Evolutionary conservation across 2,888 invertebrate species (phyloP).

Genomic region (Lycocerus yunnanus): DNA sequence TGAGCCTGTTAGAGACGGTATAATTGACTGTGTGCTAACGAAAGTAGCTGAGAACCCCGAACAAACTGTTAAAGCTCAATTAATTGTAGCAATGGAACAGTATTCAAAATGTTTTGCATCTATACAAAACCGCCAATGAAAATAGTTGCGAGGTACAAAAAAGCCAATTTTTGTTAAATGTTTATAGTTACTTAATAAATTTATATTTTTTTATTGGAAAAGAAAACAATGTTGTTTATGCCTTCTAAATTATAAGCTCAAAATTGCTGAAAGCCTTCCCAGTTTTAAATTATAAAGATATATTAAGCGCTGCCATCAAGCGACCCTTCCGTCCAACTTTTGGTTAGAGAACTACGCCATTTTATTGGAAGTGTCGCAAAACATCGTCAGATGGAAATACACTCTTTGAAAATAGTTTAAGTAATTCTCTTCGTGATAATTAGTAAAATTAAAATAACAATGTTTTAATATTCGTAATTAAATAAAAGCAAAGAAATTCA

Average conservation of each 20-base stretch:
- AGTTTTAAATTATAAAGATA: background rate
- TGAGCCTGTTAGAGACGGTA: constrained; percentile 94
- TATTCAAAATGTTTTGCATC: background rate
- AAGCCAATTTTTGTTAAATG: no score
- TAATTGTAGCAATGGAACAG: background rate
- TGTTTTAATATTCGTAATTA: background rate
- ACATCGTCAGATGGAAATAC: background rate
- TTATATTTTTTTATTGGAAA: no score
- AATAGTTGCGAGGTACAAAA: no score
- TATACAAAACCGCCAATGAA: no score
- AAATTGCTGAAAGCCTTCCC: no score
- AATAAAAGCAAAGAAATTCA: background rate
- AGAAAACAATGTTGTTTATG: no score
- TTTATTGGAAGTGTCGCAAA: no score
- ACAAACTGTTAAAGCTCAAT: background rate
- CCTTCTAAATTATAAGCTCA: no score
- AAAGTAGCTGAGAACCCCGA: constrained; percentile 71
- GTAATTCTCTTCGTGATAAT: background rate
- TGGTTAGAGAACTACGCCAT: background rate
- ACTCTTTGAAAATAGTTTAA: background rate
- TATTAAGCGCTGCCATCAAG: background rate
- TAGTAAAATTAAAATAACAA: background rate
- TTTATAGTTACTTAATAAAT: background rate
- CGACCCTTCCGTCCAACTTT: background rate
- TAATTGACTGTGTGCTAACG: constrained; percentile 90